These are phyloP conservation scores for Ammospiza nelsoni DNA, from an alignment of 2,113 vertebrate genomes.

Conservation along the genomic window DNA sequence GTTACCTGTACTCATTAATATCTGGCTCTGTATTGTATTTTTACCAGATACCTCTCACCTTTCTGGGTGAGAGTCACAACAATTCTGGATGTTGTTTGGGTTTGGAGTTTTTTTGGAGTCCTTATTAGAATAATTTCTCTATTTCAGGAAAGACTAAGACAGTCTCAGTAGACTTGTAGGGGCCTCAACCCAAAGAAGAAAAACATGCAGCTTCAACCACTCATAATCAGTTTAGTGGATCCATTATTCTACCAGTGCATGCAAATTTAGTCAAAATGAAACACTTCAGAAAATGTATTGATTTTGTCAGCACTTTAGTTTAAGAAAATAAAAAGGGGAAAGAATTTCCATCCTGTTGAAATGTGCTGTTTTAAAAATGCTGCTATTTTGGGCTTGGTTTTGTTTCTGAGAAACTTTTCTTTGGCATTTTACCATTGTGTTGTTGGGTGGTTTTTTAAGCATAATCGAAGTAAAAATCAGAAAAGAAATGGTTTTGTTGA, in stretches of 20 bases:
- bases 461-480: neutral
- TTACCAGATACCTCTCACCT: neutral
- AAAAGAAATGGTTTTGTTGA: neutral
- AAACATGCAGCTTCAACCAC: neutral
- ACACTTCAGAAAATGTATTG: constrained; percentile 2
- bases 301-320: constrained; percentile 17
- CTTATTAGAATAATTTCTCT: neutral
- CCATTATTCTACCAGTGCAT: neutral
- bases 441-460: neutral
- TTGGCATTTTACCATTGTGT: neutral
- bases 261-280: constrained; percentile 42
- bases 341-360: neutral
- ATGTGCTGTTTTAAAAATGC: neutral
- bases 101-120: neutral
- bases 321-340: constrained; percentile 3
- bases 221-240: neutral
- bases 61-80: neutral
- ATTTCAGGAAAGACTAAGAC: neutral
- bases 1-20: neutral
- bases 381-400: neutral
- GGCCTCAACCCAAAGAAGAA: neutral
- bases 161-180: neutral
- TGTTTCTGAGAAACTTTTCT: neutral
- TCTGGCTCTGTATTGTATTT: neutral
- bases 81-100: neutral